Percentiles rank a stretch among this genome's conserved stretches.
These are phyloP conservation scores for Fulmarus glacialis DNA, from an alignment of 2,113 vertebrate genomes.

Conservation along the genomic window DNA sequence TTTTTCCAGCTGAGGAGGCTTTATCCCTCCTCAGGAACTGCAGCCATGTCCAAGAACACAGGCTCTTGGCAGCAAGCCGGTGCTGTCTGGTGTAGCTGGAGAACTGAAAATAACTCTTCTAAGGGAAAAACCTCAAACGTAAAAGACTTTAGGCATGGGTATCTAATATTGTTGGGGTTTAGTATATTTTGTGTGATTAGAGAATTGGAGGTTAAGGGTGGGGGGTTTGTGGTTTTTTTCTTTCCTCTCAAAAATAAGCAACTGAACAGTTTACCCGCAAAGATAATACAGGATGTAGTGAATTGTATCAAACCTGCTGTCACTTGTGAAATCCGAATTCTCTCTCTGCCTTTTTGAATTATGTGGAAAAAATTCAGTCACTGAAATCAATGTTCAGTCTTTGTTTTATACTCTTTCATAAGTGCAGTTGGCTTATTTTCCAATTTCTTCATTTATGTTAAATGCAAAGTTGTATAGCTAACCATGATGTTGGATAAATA, in stretches of 20 bases:
- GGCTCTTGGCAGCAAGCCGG: background rate
- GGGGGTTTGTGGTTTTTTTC: background rate
- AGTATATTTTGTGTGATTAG: background rate
- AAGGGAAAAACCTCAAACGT: background rate
- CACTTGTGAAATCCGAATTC: background rate
- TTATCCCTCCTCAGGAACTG: background rate
- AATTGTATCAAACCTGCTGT: background rate
- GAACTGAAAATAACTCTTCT: conserved; percentile 19
- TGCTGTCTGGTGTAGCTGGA: background rate
- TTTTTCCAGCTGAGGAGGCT: conserved; percentile 36
- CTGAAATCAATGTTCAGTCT: background rate
- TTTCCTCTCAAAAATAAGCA: background rate
- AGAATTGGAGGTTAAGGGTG: background rate
- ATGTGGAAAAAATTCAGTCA: background rate
- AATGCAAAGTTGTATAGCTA: background rate
- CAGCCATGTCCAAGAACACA: conserved; percentile 7
- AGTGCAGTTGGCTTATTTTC: background rate
- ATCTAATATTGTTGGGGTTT: background rate
- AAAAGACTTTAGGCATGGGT: background rate
- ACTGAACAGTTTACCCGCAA: background rate
- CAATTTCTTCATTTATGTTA: background rate
- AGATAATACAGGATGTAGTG: background rate
- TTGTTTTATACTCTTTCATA: background rate
- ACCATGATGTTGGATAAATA: background rate
- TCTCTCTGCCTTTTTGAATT: background rate